Evolutionary conservation across 2,797 vertebrate genomes (phyloP), one percentile per base, ranked within the genome.

Genomic region (Leptatherina wallacei): DNA sequence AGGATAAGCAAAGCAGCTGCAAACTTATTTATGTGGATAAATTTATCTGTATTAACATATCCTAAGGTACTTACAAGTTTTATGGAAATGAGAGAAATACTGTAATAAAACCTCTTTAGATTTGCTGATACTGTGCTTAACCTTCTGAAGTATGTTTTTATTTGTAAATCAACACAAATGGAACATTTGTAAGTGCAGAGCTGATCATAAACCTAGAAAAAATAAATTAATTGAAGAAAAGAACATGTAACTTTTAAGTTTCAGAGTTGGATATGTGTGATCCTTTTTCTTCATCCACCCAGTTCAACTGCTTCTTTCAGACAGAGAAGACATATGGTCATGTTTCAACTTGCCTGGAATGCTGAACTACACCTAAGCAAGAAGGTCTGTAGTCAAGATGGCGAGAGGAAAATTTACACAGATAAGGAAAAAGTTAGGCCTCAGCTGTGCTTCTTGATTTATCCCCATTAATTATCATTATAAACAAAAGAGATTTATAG

Each of bases 311-410:
- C 83, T 82, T 86, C 62, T 30, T 71, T 83, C 49, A 72, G 74
- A 85, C 75, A 29, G 51, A 32, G 59, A 54, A 72, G 56, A 61
- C 72, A 68, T 66, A 55, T 24, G 0, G 60, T 77, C 91, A 4
- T 86, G 92, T 89, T 79, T 57, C 71, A 73, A 75, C 92, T 79
- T 73, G 92, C 69, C 88, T 83, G 92, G 92, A 92, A 93, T 93
- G 91, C 75, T 74, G 85, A 68, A 9, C 63, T 68, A 77, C 88
- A 81, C 30, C 44, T 35, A 56, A 75, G 80, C 49, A 49, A 77
- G 54, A 54, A 74, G 42, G 60, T 68, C 52, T 56, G 30, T 4
- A 40, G 27, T 73, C 36, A 71, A 69, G 51, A 59, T 16, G 56
- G 66, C 71, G 70, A 78, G 66, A 81, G 32, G 56, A 71, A 73